phyloP scores from a whole-genome alignment of 2,113 vertebrate genomes.

The Panthera uncia region DNA sequence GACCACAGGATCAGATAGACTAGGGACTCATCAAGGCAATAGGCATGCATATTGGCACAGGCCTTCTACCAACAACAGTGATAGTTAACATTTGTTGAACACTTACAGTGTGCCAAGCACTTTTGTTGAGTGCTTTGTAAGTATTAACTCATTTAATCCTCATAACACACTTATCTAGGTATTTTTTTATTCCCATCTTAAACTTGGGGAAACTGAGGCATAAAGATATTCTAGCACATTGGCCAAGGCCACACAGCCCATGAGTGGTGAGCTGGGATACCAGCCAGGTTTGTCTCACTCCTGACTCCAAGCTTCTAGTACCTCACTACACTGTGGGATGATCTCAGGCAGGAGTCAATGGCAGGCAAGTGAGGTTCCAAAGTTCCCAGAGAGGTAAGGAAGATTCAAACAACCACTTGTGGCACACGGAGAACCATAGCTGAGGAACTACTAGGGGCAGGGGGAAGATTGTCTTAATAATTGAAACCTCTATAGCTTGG shows the following conservation, averaged over 20 bases:
- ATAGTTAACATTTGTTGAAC: not conserved
- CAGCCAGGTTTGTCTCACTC: not conserved
- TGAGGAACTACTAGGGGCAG: not conserved
- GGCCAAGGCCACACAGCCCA: not conserved
- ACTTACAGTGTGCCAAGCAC: not conserved
- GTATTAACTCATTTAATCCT: not conserved
- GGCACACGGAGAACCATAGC: not conserved
- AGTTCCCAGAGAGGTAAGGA: not conserved
- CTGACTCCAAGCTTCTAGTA: not conserved
- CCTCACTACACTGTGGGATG: not conserved
- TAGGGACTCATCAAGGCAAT: not conserved
- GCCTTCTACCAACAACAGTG: not conserved
- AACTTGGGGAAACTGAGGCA: not conserved
- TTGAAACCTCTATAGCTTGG: not conserved
- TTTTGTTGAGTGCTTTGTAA: not conserved
- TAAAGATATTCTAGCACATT: not conserved
- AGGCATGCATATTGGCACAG: not conserved
- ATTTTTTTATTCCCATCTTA: slow-evolving; percentile 1
- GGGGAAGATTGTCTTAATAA: not conserved
- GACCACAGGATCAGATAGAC: not conserved
- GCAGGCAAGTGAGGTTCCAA: not conserved
- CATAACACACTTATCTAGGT: not conserved
- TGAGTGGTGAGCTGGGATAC: not conserved
- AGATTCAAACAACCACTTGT: not conserved
- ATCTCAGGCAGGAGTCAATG: not conserved